Base-by-base conservation (phyloP, 1,140 invertebrate genomes). In the Wiebesia pumilae region DNA sequence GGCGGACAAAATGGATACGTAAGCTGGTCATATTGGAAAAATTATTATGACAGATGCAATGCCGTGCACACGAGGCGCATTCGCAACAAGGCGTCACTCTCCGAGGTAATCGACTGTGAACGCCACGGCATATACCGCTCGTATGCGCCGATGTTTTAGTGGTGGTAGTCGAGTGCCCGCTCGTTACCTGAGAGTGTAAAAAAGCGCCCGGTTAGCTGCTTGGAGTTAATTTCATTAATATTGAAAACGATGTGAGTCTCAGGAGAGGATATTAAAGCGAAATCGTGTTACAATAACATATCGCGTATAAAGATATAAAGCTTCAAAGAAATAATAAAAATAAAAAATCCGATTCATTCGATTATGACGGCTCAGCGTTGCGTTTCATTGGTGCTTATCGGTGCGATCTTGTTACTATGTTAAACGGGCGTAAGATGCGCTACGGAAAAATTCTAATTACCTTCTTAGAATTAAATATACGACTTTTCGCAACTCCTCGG, bases 41-140 rank as follows among this genome's bases (percentile, higher is more conserved):
- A 87, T 87, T 81, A 80, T 84, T 83, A 83, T 87, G 86, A 87
- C 86, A 87, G 86, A 87, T 83, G 81, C 67, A 86, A 77, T 86
- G 62, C 80, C 35, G n/a, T 43, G 58, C 77, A 27, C 54, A 54
- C 43, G 47, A 51, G 71, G 75, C 19, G 77, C 77, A 51, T 79
- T 51, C 51, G 77, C 71, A 84, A 62, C n/a, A 65, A 78, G 83
- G 54, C 83, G 77, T 85, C 83, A 54, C 83, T 85, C 58, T 67
- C 75, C 58, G 7, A 51, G 19, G 35, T 54, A 54, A 73, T 85
- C 78, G 65, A 80, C 65, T 73, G 84, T 33, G 78, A 81, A 81
- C 40, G 54, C 35, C 27, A 3, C 1, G 21, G 69, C n/a, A 30
- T 27, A 27, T 62, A 21, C 10, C 58, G 58, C 21, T 62, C n/a